These are phyloP conservation scores for Nomada fabriciana DNA, from an alignment of 2,888 invertebrate species.

Conservation along the genomic window DNA sequence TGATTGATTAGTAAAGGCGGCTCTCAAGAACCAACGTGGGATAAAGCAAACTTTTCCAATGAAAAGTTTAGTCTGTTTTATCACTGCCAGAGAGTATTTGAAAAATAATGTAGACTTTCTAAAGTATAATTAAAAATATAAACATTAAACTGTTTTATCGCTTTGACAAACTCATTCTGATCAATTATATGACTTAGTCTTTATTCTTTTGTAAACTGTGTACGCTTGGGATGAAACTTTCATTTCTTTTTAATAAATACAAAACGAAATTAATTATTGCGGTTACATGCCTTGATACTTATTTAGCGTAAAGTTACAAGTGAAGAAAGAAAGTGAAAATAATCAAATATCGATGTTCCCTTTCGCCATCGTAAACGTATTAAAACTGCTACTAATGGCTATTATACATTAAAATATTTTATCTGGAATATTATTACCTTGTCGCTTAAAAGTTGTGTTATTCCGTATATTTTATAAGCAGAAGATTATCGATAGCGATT, in stretches of 20 bases:
- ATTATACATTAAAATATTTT: conserved; percentile 65
- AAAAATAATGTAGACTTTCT: conserved; percentile 25
- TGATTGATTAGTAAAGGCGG: conserved; percentile 5
- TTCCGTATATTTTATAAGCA: conserved; percentile 81
- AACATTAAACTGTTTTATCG: conserved; percentile 17
- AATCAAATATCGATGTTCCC: conserved; percentile 50
- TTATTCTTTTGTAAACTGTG: conserved; percentile 1
- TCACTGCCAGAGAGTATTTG: conserved; percentile 61
- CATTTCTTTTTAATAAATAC: neutral
- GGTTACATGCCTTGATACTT: neutral
- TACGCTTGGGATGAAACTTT: neutral
- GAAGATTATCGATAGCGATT: conserved; percentile 75
- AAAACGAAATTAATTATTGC: neutral
- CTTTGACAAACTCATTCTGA: conserved; percentile 6
- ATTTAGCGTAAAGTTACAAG: neutral
- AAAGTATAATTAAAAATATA: conserved; percentile 31
- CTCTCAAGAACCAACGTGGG: conserved; percentile 49
- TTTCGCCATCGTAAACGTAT: conserved; percentile 69
- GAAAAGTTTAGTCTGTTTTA: conserved; percentile 53
- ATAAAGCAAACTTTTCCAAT: conserved; percentile 42
- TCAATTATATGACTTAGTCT: neutral
- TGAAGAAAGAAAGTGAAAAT: neutral
- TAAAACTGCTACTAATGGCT: conserved; percentile 57
- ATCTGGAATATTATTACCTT: conserved; percentile 67
- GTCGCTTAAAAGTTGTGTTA: conserved; percentile 78